Evolutionary conservation across 1,140 invertebrate genomes (phyloP).

Genomic region (Subanguina moxae): DNA sequence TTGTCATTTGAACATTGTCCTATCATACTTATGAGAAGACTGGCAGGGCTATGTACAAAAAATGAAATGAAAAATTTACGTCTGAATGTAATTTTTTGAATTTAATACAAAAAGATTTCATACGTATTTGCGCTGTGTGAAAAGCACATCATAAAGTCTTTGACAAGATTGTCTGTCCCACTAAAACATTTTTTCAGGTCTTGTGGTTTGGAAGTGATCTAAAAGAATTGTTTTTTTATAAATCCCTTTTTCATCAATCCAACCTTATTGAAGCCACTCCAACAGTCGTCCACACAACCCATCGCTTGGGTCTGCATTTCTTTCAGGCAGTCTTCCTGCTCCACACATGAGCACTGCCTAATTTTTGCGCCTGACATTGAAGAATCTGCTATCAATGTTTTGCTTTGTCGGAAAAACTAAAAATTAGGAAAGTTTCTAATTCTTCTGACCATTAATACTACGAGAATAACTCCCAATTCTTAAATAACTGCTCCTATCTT

Average conservation of each 20-base stretch:
- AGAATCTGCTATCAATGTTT: not conserved
- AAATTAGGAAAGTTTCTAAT: no score
- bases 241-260: no score
- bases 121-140: not conserved
- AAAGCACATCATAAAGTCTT: slow-evolving; percentile 1
- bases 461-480: no score
- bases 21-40: no score
- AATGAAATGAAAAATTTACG: not conserved
- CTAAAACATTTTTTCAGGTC: slow-evolving; percentile 1
- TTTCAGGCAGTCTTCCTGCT: not conserved
- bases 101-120: not conserved
- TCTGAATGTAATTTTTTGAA: not conserved
- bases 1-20: no score
- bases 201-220: not conserved
- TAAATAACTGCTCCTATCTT: no score
- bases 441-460: no score
- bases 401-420: slow-evolving; percentile 6
- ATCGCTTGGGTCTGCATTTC: not conserved
- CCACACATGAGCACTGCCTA: not conserved
- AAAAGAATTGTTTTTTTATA: not conserved
- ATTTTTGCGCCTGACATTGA: not conserved
- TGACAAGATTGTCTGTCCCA: not conserved
- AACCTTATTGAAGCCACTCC: not conserved
- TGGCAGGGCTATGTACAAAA: no score
- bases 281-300: not conserved